Conservation (phyloP, 2,113 vertebrate genomes). For the Tretioscincus oriximinensis region DNA sequence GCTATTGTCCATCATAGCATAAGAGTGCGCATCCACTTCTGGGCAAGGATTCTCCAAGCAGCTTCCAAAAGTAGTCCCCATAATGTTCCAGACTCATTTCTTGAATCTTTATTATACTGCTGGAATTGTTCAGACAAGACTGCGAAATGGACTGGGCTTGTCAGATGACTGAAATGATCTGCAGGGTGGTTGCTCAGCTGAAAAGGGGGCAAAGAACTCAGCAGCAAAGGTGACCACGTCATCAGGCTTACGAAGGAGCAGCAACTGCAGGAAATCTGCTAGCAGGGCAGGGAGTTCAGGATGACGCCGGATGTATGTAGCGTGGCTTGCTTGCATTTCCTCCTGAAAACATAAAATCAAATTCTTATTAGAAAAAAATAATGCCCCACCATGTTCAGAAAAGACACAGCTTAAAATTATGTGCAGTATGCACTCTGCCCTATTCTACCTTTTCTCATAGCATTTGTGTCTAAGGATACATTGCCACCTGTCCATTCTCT, state of each 20-base stretch:
- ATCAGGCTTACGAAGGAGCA: slow-evolving; percentile 84
- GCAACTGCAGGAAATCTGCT: slow-evolving; percentile 87
- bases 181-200: neutral
- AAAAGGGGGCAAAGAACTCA: slow-evolving; percentile 81
- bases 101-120: neutral
- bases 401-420: neutral
- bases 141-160: slow-evolving; percentile 42
- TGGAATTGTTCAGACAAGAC: neutral
- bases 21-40: neutral
- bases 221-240: slow-evolving; percentile 81
- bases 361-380: accelerated
- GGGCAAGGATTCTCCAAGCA: neutral
- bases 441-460: neutral
- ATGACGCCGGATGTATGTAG: slow-evolving; percentile 79
- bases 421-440: neutral
- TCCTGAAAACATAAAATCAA: slow-evolving; percentile 69
- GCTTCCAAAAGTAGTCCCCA: neutral
- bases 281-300: slow-evolving; percentile 82
- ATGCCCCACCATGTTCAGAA: neutral
- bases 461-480: neutral
- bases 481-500: too few species aligned
- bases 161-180: slow-evolving; percentile 28
- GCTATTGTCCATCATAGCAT: neutral
- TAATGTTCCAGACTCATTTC: neutral
- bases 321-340: slow-evolving; percentile 78